Evolutionary conservation across 2,888 invertebrate species (phyloP).

Genomic region (Drosophila lacicola): DNA sequence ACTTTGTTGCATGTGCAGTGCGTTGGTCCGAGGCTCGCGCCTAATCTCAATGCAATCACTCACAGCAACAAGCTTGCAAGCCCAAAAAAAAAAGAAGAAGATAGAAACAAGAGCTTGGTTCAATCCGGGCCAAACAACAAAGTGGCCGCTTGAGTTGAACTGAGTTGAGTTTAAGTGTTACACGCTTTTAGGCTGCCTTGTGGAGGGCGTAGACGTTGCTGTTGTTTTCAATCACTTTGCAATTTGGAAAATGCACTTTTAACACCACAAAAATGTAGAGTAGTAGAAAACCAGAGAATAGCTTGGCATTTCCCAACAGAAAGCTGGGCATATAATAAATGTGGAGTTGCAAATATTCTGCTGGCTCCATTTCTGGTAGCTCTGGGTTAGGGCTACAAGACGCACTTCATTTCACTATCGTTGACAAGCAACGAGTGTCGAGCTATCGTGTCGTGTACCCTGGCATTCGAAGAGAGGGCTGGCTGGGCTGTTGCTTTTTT

Average conservation of each 20-base stretch:
- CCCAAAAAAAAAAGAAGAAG: conserved; percentile 16
- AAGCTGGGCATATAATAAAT: conserved; percentile 63
- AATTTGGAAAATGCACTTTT: conserved; percentile 77
- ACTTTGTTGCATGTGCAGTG: conserved; percentile 51
- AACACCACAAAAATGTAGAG: conserved; percentile 25
- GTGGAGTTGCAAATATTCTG: conserved; percentile 67
- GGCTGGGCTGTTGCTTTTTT: conserved; percentile 15
- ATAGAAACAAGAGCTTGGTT: too few species aligned
- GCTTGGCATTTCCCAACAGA: conserved; percentile 19
- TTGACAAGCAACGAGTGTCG: conserved; percentile 65
- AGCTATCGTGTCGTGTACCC: conserved; percentile 53
- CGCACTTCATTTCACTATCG: conserved; percentile 74
- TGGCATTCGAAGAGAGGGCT: conserved; percentile 25
- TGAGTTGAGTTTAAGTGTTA: conserved; percentile 71
- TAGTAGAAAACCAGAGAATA: conserved; percentile 16
- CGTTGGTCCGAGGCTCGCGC: conserved; percentile 46
- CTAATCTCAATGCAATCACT: conserved; percentile 80
- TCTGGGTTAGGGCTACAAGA: neutral
- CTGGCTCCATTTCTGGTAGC: conserved; percentile 17
- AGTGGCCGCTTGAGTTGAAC: conserved; percentile 65
- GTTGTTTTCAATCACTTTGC: conserved; percentile 79
- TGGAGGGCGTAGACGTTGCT: conserved; percentile 24
- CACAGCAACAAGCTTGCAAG: conserved; percentile 55
- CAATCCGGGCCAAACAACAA: conserved; percentile 42
- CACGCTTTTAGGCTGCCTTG: conserved; percentile 63